Evolutionary conservation across 2,888 invertebrate species (phyloP).

Genomic region (Dyspetes luteomarginatus): DNA sequence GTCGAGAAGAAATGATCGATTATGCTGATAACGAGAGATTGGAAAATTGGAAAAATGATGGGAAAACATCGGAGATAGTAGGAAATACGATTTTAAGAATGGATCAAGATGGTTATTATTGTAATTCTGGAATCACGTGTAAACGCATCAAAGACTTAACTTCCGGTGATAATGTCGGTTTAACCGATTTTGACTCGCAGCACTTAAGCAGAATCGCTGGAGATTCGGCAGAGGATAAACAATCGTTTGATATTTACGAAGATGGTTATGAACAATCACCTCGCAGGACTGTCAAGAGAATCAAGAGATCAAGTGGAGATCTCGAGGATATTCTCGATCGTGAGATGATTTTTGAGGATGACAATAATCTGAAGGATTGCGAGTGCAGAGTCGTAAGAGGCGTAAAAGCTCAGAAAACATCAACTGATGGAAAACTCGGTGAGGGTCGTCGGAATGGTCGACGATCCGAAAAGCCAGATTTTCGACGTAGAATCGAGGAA

Average conservation of each 20-base stretch:
- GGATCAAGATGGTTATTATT: no score
- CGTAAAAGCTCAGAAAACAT: constrained; percentile 15
- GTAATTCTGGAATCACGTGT: no score
- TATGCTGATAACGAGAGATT: constrained; percentile 52
- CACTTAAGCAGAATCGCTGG: no score
- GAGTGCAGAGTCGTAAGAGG: constrained; percentile 74
- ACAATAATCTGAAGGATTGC: constrained; percentile 73
- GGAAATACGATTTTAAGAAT: background rate
- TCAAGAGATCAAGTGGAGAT: constrained; percentile 65
- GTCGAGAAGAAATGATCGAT: no score
- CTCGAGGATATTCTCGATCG: constrained; percentile 67
- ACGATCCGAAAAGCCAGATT: background rate
- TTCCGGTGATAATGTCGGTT: no score
- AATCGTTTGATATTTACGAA: background rate
- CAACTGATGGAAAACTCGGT: background rate
- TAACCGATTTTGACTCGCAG: no score
- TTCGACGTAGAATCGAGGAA: background rate
- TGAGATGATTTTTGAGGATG: constrained; percentile 77
- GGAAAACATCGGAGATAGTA: background rate
- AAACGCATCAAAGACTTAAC: no score
- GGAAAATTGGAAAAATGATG: constrained; percentile 13
- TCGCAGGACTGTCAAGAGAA: constrained; percentile 25
- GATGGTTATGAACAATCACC: background rate
- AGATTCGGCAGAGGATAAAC: no score
- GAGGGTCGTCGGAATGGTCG: background rate